Evolutionary conservation across 2,888 invertebrate species (phyloP).

Genomic region (Drosophila acutilabella): DNA sequence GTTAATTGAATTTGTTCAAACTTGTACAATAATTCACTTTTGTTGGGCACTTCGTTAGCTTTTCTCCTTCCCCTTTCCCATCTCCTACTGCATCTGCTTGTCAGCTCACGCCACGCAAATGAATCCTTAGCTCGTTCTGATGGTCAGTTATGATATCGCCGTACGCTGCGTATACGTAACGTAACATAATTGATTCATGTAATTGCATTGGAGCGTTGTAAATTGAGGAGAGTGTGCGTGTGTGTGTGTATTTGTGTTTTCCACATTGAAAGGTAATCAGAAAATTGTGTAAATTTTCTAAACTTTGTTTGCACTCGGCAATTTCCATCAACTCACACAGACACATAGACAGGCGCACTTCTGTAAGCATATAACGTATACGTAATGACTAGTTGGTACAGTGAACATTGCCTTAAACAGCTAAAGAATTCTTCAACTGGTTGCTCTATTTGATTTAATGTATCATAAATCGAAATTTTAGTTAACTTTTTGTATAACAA

Average conservation of each 20-base stretch:
- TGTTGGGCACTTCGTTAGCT: conserved; percentile 37
- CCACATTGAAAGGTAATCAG: conserved; percentile 32
- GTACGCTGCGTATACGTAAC: conserved; percentile 56
- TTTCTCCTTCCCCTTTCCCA: background rate
- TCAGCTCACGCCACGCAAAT: conserved; percentile 35
- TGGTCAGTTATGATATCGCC: conserved; percentile 29
- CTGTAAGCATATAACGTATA: conserved; percentile 2
- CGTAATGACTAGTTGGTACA: background rate
- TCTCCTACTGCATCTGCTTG: background rate
- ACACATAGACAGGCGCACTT: background rate
- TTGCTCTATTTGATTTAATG: background rate
- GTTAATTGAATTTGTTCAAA: conserved; percentile 69
- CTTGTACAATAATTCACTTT: conserved; percentile 59
- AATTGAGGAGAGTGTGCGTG: conserved; percentile 16
- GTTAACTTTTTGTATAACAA: background rate
- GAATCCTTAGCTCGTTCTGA: conserved; percentile 8
- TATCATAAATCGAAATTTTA: background rate
- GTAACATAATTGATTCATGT: conserved; percentile 60
- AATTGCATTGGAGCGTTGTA: conserved; percentile 52
- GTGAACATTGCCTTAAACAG: background rate
- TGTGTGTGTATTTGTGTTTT: background rate
- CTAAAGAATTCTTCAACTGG: background rate
- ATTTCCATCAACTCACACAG: conserved; percentile 7
- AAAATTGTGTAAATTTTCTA: conserved; percentile 28
- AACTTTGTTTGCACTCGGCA: conserved; percentile 16